Conservation (phyloP, 53 echinoderm and acorn worm genomes). For the Holothuria scabra region DNA sequence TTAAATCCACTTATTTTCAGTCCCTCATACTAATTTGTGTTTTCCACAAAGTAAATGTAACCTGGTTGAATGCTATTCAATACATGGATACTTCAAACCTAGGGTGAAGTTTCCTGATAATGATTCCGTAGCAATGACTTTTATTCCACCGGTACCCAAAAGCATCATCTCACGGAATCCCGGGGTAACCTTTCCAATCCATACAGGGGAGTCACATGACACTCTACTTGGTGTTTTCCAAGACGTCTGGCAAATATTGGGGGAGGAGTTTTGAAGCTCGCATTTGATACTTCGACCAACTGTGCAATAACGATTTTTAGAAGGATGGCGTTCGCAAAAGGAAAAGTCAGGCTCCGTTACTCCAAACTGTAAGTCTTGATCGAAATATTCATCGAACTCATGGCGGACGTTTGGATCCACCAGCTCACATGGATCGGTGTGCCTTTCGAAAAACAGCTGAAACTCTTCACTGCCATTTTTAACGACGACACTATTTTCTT, state of each 20-base stretch:
- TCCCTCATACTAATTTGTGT: too few species aligned
- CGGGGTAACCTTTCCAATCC: neutral
- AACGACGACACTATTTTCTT: too few species aligned
- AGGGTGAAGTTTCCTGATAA: neutral
- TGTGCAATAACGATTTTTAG: neutral
- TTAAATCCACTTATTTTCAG: too few species aligned
- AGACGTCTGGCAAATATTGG: constrained; percentile 1
- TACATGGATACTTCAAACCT: constrained; percentile 14
- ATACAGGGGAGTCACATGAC: neutral
- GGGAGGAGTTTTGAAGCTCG: neutral
- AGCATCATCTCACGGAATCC: neutral
- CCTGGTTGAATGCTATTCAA: neutral
- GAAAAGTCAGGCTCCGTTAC: constrained; percentile 1
- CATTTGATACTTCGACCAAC: neutral
- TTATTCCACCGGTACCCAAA: neutral
- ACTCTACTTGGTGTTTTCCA: neutral
- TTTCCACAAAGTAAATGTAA: too few species aligned
- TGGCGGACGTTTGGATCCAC: neutral
- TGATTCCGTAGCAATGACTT: neutral
- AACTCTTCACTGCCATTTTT: neutral
- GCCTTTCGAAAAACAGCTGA: neutral
- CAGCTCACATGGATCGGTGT: neutral
- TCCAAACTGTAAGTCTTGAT: constrained; percentile 1
- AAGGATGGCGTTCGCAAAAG: neutral
- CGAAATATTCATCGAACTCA: neutral